phyloP scores from a whole-genome alignment of 2,888 invertebrate species.

The Xestia sexstrigata region DNA sequence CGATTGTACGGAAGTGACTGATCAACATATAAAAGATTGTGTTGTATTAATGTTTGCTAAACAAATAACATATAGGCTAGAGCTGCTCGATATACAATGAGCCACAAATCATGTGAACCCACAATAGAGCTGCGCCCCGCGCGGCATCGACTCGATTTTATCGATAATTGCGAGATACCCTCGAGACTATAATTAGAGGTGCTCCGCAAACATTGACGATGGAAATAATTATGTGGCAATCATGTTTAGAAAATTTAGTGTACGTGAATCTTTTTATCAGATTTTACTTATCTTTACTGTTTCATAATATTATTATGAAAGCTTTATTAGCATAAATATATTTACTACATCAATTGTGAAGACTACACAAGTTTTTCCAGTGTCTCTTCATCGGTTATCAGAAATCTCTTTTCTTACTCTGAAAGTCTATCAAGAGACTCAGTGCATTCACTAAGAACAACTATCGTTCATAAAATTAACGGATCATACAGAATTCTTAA shows the following conservation, averaged over 20 bases:
- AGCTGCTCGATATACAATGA: slow-evolving; percentile 50
- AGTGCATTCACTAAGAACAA: slow-evolving; percentile 3
- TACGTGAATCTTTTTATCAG: slow-evolving; percentile 14
- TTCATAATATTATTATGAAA: not conserved
- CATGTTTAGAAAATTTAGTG: slow-evolving; percentile 21
- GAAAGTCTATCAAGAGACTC: not conserved
- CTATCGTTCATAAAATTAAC: slow-evolving; percentile 16
- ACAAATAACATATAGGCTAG: slow-evolving; percentile 36
- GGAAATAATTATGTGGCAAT: slow-evolving; percentile 49
- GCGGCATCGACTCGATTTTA: slow-evolving; percentile 64
- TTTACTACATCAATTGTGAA: not conserved
- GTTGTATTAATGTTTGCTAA: slow-evolving; percentile 50
- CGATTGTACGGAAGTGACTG: slow-evolving; percentile 45
- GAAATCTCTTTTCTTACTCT: not conserved
- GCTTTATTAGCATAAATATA: not conserved
- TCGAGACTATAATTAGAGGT: slow-evolving; percentile 65
- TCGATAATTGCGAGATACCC: slow-evolving; percentile 69
- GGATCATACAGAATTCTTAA: slow-evolving; percentile 26
- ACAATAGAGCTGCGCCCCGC: slow-evolving; percentile 66
- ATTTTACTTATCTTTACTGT: not conserved
- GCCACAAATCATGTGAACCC: slow-evolving; percentile 57
- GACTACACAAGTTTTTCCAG: not conserved
- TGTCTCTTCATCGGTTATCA: not conserved
- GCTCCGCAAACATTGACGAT: slow-evolving; percentile 57
- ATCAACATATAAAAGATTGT: slow-evolving; percentile 49